Evolutionary conservation across 2,113 vertebrate genomes (phyloP).

Genomic region (Galeopterus variegatus): DNA sequence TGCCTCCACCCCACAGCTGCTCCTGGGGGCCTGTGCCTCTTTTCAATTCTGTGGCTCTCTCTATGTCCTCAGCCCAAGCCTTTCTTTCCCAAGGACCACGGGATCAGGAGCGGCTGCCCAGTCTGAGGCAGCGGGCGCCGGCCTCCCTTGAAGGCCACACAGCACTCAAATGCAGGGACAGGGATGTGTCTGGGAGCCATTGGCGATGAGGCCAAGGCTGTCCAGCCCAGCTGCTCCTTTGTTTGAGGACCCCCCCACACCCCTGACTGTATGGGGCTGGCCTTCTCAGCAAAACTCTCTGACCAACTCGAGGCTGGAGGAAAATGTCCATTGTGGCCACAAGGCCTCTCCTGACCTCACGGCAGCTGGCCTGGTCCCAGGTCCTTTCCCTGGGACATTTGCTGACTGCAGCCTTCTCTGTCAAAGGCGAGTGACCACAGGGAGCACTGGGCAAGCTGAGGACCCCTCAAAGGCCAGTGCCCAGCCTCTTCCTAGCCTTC

Average conservation of each 20-base stretch:
- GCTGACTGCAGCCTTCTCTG: not conserved
- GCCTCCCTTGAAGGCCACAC: conserved; percentile 43
- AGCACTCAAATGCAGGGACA: not conserved
- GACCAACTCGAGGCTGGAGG: not conserved
- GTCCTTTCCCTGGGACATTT: not conserved
- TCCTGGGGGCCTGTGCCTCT: not conserved
- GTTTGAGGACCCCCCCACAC: not conserved
- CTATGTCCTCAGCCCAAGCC: not conserved
- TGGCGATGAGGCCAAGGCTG: not conserved
- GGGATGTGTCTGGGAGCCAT: not conserved
- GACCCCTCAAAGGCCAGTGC: not conserved
- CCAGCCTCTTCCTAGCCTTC: not conserved
- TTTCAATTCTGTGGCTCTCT: not conserved
- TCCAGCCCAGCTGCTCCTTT: not conserved
- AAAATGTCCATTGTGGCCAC: rapidly evolving
- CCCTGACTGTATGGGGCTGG: not conserved
- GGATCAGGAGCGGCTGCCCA: not conserved
- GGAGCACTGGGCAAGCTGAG: not conserved
- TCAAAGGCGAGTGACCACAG: not conserved
- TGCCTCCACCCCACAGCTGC: not conserved
- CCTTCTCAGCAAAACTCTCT: not conserved
- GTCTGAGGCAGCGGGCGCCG: not conserved
- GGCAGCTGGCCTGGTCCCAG: not conserved
- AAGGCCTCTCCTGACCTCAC: rapidly evolving
- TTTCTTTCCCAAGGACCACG: not conserved